phyloP scores from a whole-genome alignment of 2,888 invertebrate species.

The Acheta domesticus region DNA sequence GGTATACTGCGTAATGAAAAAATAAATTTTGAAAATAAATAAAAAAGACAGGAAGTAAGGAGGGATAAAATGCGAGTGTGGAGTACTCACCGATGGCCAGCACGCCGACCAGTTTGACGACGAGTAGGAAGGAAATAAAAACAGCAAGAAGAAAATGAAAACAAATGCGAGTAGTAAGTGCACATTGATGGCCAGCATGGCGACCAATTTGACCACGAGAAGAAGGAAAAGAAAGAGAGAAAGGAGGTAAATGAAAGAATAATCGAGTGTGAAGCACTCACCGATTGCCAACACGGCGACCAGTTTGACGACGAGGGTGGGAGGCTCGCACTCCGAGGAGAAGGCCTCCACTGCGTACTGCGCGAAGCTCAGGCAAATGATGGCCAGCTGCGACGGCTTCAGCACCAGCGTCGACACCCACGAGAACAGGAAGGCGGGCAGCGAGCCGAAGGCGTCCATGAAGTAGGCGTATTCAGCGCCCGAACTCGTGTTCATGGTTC shows the following conservation, averaged over 20 bases:
- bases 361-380: slow-evolving; percentile 88
- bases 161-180: too few relatives aligned
- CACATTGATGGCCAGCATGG: slow-evolving; percentile 80
- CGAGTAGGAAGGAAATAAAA: slow-evolving; percentile 51
- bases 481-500: slow-evolving; percentile 92
- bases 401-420: slow-evolving; percentile 91
- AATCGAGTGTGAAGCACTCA: slow-evolving; percentile 47
- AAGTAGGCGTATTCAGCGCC: slow-evolving; percentile 95
- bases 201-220: slow-evolving; percentile 84
- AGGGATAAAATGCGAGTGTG: too few relatives aligned
- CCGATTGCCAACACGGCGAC: slow-evolving; percentile 84
- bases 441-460: slow-evolving; percentile 90
- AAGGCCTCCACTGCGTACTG: slow-evolving; percentile 91
- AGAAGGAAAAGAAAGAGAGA: too few relatives aligned
- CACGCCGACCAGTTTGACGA: slow-evolving; percentile 84
- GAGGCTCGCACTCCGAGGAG: slow-evolving; percentile 80
- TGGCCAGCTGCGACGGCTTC: slow-evolving; percentile 92
- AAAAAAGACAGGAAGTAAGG: too few relatives aligned
- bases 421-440: slow-evolving; percentile 87
- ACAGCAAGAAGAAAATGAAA: too few relatives aligned
- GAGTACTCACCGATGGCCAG: slow-evolving; percentile 71
- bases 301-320: slow-evolving; percentile 78
- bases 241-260: too few relatives aligned
- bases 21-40: too few relatives aligned
- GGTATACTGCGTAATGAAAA: too few relatives aligned